Evolutionary conservation across 2,888 invertebrate species (phyloP).

Genomic region (Caenorhabditis sp.): DNA sequence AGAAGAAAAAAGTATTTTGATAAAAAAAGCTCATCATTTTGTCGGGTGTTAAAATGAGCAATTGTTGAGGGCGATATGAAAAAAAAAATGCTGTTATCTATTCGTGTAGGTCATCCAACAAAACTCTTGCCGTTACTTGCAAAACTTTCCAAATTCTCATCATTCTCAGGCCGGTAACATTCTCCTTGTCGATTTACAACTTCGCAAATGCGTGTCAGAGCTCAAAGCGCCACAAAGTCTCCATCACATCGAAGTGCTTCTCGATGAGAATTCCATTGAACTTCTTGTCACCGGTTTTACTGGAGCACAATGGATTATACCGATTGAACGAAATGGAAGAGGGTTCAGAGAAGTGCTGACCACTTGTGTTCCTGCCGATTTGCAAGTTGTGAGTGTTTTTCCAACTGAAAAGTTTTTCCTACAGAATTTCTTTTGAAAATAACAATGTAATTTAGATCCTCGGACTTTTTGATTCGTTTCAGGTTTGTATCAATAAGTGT

Average conservation of each 20-base stretch:
- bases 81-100: neutral
- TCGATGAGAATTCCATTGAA: slow-evolving; percentile 44
- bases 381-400: slow-evolving; percentile 36
- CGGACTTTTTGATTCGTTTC: slow-evolving; percentile 12
- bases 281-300: slow-evolving; percentile 59
- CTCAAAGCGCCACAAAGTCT: slow-evolving; percentile 55
- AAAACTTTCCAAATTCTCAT: slow-evolving; percentile 1
- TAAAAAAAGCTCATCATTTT: neutral
- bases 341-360: slow-evolving; percentile 59
- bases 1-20: neutral
- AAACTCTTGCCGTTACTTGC: no score
- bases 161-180: slow-evolving; percentile 56
- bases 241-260: slow-evolving; percentile 50
- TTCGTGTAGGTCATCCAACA: no score
- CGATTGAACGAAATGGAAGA: slow-evolving; percentile 54
- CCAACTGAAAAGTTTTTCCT: neutral
- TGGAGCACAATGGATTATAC: slow-evolving; percentile 62
- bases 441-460: slow-evolving; percentile 1
- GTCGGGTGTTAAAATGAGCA: no score
- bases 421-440: neutral
- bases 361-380: slow-evolving; percentile 53
- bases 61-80: neutral
- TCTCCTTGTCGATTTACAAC: slow-evolving; percentile 49
- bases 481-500: slow-evolving; percentile 20
- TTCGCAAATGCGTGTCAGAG: slow-evolving; percentile 47